Percentiles rank a stretch among this genome's conserved stretches.
These are phyloP conservation scores for Ctenopoma kingsleyae DNA, from an alignment of 2,797 vertebrate genomes.

Conservation along the genomic window DNA sequence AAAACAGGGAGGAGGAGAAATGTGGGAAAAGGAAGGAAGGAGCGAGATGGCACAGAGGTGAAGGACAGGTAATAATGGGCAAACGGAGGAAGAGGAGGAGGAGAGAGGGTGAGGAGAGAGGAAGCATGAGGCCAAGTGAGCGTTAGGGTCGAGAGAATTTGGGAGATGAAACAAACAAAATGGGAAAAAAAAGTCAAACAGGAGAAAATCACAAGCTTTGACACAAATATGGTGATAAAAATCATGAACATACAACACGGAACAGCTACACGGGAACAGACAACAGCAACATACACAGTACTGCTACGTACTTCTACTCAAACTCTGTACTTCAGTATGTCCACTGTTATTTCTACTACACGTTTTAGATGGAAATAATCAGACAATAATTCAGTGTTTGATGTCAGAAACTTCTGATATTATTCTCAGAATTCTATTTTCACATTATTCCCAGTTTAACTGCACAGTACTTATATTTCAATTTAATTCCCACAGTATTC, in stretches of 20 bases:
- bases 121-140: constrained; percentile 7
- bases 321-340: no score
- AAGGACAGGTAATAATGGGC: constrained; percentile 12
- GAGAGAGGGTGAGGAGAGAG: constrained; percentile 12
- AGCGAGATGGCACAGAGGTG: constrained; percentile 17
- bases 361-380: no score
- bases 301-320: neutral
- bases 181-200: constrained; percentile 65
- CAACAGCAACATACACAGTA: constrained; percentile 12
- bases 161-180: constrained; percentile 65
- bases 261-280: constrained; percentile 41
- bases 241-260: constrained; percentile 57
- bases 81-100: constrained; percentile 20
- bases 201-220: constrained; percentile 53
- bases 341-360: no score
- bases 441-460: no score
- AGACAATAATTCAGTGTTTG: no score
- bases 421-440: no score
- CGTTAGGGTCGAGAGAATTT: constrained; percentile 12
- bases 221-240: constrained; percentile 55
- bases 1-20: constrained; percentile 5
- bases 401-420: no score
- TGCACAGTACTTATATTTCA: no score
- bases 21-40: constrained; percentile 10
- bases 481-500: no score